Conservation (phyloP, 2,888 invertebrate genomes). For the Drosophila kanekoi region DNA sequence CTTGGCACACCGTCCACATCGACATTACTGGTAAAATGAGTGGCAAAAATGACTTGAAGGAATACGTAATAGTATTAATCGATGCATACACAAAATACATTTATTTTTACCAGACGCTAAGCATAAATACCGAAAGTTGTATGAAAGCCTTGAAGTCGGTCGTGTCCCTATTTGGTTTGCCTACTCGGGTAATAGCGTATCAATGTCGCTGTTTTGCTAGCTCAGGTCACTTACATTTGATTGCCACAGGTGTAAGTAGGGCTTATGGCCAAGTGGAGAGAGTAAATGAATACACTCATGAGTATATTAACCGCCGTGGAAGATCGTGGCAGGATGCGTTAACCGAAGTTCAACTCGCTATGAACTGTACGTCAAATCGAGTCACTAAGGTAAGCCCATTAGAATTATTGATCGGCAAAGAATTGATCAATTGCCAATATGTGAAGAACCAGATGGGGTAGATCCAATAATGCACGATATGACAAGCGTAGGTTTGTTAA, state of each 20-base stretch:
- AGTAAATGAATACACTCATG: conserved; percentile 4
- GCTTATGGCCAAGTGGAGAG: conserved; percentile 13
- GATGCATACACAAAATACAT: conserved; percentile 14
- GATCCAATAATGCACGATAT: too few species aligned
- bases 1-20: too few species aligned
- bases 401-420: conserved; percentile 10
- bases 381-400: conserved; percentile 6
- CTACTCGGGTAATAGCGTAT: conserved; percentile 12
- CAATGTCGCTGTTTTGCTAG: conserved; percentile 14
- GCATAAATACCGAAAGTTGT: too few species aligned
- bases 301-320: too few species aligned
- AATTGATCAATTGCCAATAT: conserved; percentile 1
- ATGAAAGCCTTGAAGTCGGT: conserved; percentile 11
- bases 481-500: too few species aligned
- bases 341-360: conserved; percentile 16
- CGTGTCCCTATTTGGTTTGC: conserved; percentile 3
- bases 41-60: background rate
- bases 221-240: background rate
- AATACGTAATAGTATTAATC: conserved; percentile 6
- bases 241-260: background rate
- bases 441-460: background rate
- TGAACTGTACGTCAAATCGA: conserved; percentile 14
- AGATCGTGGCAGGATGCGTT: conserved; percentile 13
- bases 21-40: background rate
- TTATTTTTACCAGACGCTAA: background rate